phyloP scores from a whole-genome alignment of 2,888 invertebrate species.

The Aproaerema taeniolella region DNA sequence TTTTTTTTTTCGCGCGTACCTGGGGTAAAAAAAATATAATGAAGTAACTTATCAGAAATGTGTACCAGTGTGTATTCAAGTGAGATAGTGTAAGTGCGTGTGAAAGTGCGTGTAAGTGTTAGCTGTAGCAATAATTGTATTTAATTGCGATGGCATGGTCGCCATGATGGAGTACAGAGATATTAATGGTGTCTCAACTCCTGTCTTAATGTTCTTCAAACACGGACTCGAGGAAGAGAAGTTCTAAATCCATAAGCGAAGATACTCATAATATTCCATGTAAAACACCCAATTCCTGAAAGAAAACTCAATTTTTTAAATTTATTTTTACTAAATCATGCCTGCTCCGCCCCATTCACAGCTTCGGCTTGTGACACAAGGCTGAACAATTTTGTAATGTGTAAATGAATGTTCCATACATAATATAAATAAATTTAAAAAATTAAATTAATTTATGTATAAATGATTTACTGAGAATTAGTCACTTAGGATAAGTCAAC shows the following conservation, averaged over 20 bases:
- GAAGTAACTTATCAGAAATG: too few species aligned
- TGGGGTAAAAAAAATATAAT: too few species aligned
- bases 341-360: slow-evolving; percentile 49
- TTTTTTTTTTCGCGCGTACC: too few species aligned
- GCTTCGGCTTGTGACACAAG: slow-evolving; percentile 61
- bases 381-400: slow-evolving; percentile 72
- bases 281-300: slow-evolving; percentile 45
- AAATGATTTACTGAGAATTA: too few species aligned
- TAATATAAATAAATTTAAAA: slow-evolving; percentile 64
- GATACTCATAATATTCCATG: slow-evolving; percentile 54
- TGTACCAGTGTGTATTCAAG: too few species aligned
- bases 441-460: too few species aligned
- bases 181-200: slow-evolving; percentile 87
- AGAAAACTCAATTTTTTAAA: slow-evolving; percentile 54
- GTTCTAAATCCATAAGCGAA: slow-evolving; percentile 81
- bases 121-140: too few species aligned
- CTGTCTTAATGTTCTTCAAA: slow-evolving; percentile 97
- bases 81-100: too few species aligned
- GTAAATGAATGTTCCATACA: slow-evolving; percentile 57
- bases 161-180: slow-evolving; percentile 96
- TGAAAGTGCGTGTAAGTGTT: too few species aligned
- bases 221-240: slow-evolving; percentile 97
- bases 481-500: too few species aligned
- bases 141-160: slow-evolving; percentile 96
- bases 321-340: slow-evolving; percentile 71